Conservation (phyloP, 2,113 vertebrate genomes). For the Phasianus colchicus region DNA sequence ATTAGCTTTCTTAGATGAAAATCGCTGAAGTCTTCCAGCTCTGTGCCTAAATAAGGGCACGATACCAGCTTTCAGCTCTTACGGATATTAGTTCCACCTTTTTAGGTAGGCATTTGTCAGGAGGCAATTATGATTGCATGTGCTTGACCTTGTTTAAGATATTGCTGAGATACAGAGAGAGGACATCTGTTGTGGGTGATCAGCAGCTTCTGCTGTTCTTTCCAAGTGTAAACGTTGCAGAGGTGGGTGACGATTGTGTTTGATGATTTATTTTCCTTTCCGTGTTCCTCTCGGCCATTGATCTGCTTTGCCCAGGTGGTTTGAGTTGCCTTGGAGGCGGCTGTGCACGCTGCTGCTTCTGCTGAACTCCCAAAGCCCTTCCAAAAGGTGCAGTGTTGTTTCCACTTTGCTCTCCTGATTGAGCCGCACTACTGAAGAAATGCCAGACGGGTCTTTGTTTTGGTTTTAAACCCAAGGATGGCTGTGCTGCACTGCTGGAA, state of each 20-base stretch:
- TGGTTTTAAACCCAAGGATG: neutral
- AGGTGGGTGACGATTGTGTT: neutral
- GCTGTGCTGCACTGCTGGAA: neutral
- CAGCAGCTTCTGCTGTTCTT: neutral
- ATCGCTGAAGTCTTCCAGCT: neutral
- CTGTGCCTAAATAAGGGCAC: constrained; percentile 26
- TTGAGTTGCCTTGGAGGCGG: neutral
- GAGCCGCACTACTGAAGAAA: neutral
- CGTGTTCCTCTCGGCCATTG: rapidly evolving
- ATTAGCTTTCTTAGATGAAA: constrained; percentile 30
- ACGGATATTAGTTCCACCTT: constrained; percentile 52
- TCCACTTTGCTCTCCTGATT: neutral
- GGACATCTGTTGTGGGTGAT: neutral
- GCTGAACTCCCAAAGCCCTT: neutral
- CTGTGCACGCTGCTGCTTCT: neutral
- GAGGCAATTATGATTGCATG: neutral
- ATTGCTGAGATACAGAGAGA: neutral
- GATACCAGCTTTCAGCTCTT: constrained; percentile 15
- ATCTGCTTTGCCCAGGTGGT: neutral
- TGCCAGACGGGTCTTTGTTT: neutral
- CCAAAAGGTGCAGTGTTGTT: rapidly evolving
- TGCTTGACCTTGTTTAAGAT: neutral
- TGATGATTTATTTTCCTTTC: neutral
- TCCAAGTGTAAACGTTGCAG: rapidly evolving
- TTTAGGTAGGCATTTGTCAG: constrained; percentile 41